Percentiles rank a stretch among this genome's conserved stretches.
phyloP scores from a whole-genome alignment of 2,797 vertebrate species.

The Fringilla coelebs region DNA sequence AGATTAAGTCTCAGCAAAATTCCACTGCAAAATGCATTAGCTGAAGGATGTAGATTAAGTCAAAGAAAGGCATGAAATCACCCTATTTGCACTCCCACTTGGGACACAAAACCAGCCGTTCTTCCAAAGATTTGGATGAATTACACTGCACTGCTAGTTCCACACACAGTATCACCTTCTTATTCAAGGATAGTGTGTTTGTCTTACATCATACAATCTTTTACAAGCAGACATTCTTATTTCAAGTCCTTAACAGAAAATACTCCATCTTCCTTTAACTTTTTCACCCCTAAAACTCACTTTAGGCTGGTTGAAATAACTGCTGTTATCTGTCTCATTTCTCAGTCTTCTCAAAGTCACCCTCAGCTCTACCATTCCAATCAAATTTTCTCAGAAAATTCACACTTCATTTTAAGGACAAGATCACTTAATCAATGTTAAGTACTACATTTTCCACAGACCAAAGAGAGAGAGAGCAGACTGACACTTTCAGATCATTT shows the following conservation, averaged over 20 bases:
- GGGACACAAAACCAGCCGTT: neutral
- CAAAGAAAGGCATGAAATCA: neutral
- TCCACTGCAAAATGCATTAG: neutral
- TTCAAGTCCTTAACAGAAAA: neutral
- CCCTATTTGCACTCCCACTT: neutral
- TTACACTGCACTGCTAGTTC: neutral
- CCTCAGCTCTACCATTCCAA: neutral
- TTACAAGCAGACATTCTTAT: neutral
- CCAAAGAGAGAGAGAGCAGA: neutral
- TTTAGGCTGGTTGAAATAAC: neutral
- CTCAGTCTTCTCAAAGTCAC: neutral
- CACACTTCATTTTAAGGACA: constrained; percentile 16
- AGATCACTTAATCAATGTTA: neutral
- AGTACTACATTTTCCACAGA: neutral
- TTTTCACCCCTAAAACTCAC: neutral
- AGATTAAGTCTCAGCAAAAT: neutral
- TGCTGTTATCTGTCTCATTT: neutral
- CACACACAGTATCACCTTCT: neutral
- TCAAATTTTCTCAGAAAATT: neutral
- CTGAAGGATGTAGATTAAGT: neutral
- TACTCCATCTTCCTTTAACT: neutral
- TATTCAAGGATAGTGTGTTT: neutral
- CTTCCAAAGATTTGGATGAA: neutral
- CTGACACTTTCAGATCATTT: neutral
- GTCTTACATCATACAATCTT: neutral